Conservation (phyloP, 53 echinoderm and acorn worm genomes). For the Echinarachnius parma region DNA sequence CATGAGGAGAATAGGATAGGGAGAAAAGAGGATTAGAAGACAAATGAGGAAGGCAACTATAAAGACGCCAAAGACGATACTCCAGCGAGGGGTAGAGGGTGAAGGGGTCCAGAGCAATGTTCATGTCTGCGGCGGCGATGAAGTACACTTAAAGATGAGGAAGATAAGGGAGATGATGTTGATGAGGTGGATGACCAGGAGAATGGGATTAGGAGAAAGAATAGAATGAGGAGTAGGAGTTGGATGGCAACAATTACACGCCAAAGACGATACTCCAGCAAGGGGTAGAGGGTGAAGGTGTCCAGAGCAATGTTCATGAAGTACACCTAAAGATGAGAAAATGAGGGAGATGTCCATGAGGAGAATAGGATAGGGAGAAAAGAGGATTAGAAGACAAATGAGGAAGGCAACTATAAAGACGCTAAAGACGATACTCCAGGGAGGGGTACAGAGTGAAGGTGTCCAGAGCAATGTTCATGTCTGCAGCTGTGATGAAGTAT, state of each 20-base stretch:
- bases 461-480: slow-evolving; percentile 72
- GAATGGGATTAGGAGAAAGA: too few relatives aligned
- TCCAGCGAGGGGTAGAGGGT: slow-evolving; percentile 76
- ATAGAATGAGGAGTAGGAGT: too few relatives aligned
- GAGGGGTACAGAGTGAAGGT: slow-evolving; percentile 81
- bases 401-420: too few relatives aligned
- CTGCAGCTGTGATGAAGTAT: slow-evolving; percentile 74
- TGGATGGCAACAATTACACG: slow-evolving; percentile 81
- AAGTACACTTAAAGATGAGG: slow-evolving; percentile 85
- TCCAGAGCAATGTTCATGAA: slow-evolving; percentile 74
- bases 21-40: too few relatives aligned
- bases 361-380: too few relatives aligned
- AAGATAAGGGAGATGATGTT: too few relatives aligned
- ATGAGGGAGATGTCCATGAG: too few relatives aligned
- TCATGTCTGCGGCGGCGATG: slow-evolving; percentile 77
- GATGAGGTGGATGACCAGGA: too few relatives aligned
- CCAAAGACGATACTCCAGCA: slow-evolving; percentile 73
- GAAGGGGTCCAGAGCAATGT: slow-evolving; percentile 69
- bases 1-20: background rate
- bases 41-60: too few relatives aligned
- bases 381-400: too few relatives aligned
- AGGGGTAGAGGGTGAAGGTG: slow-evolving; percentile 75
- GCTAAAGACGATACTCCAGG: slow-evolving; percentile 72
- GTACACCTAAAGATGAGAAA: too few relatives aligned
- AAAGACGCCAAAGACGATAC: slow-evolving; percentile 73